phyloP scores from a whole-genome alignment of 2,888 invertebrate species.

The Drosophila stalkeri region DNA sequence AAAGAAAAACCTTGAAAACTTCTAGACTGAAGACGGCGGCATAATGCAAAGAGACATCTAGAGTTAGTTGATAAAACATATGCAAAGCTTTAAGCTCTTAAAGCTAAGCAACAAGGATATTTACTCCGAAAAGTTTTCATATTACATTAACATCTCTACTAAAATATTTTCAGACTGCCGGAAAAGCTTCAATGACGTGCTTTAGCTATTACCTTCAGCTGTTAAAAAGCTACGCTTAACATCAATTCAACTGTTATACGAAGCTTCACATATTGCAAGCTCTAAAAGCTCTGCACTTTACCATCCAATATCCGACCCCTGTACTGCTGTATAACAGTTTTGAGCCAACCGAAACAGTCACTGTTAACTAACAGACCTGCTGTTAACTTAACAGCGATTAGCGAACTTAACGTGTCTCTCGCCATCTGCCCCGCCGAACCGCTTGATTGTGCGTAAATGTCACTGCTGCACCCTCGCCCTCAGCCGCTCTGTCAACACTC shows the following conservation, averaged over 20 bases:
- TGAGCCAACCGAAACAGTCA: not conserved
- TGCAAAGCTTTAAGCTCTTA: not conserved
- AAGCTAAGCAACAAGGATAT: conserved; percentile 2
- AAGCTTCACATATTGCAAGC: too few relatives aligned
- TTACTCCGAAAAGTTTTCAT: not conserved
- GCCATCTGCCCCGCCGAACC: conserved; percentile 2
- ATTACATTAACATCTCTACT: not conserved
- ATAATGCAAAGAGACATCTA: conserved; percentile 15
- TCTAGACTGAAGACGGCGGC: not conserved
- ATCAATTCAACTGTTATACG: conserved; percentile 5
- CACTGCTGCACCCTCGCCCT: not conserved
- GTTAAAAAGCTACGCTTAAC: not conserved
- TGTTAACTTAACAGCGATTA: conserved; percentile 42
- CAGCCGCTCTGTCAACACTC: conserved; percentile 30
- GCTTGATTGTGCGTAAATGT: conserved; percentile 49
- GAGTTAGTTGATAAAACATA: not conserved
- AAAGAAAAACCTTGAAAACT: conserved; percentile 8
- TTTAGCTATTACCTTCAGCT: not conserved
- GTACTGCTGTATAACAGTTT: conserved; percentile 28
- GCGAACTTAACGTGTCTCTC: conserved; percentile 8
- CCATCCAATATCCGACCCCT: not conserved
- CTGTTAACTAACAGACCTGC: conserved; percentile 27
- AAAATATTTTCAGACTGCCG: not conserved
- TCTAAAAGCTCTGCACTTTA: not conserved
- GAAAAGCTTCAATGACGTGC: not conserved